A percentile compares a stretch with the other conserved stretches of the same genome.
phyloP scores from a whole-genome alignment of 2,113 vertebrate genomes.

The Cranoglanis bouderius region DNA sequence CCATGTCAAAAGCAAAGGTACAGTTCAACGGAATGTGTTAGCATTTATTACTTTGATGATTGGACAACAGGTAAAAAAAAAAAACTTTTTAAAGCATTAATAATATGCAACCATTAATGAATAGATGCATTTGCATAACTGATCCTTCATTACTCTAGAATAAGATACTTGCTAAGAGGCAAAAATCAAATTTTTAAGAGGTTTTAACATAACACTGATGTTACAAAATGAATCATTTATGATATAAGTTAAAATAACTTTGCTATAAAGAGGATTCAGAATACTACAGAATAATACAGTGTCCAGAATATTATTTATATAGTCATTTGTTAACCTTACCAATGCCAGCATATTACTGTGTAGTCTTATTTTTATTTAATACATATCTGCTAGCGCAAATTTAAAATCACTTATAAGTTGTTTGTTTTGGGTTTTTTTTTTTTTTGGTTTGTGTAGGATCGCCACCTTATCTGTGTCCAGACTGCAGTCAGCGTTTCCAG shows the following conservation, averaged over 20 bases:
- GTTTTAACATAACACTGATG: not conserved
- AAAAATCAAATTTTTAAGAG: no score
- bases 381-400: not conserved
- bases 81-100: not conserved
- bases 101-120: not conserved
- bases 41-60: not conserved
- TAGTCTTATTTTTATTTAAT: not conserved
- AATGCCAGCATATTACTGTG: not conserved
- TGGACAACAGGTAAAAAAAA: not conserved
- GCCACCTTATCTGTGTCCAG: conserved; percentile 82
- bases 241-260: not conserved
- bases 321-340: not conserved
- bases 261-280: not conserved
- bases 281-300: not conserved
- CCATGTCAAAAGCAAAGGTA: conserved; percentile 85
- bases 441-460: conserved; percentile 71
- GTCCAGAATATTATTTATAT: not conserved
- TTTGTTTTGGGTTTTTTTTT: not conserved
- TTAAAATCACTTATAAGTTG: not conserved
- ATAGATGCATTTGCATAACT: not conserved
- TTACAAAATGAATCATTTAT: not conserved
- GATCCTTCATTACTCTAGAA: not conserved
- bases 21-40: not conserved
- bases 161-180: not conserved
- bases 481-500: conserved; percentile 95